These are phyloP conservation scores for Diphyllodes magnificus DNA, from an alignment of 2,113 vertebrate genomes.

Conservation along the genomic window DNA sequence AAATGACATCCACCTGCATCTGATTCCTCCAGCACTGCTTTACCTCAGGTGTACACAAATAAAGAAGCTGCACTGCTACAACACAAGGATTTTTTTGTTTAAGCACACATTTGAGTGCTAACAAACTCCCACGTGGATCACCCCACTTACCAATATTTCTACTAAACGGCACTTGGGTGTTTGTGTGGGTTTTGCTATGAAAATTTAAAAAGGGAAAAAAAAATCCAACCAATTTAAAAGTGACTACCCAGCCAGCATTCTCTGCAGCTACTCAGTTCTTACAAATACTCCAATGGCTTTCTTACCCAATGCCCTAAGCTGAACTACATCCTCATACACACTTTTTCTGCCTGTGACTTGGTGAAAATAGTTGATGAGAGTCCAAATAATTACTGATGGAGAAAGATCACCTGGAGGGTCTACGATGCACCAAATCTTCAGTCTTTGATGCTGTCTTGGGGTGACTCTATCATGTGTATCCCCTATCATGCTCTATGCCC, in stretches of 20 bases:
- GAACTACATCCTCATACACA: background rate
- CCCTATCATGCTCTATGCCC: too few relatives aligned
- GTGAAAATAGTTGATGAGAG: background rate
- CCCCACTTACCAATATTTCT: background rate
- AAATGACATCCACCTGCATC: background rate
- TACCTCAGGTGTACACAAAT: background rate
- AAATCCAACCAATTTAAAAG: background rate
- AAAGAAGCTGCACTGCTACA: background rate
- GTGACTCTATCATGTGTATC: too few relatives aligned
- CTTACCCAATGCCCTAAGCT: background rate
- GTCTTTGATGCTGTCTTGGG: background rate
- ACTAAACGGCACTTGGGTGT: background rate
- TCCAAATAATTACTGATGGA: background rate
- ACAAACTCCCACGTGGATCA: background rate
- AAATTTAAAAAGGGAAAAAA: background rate
- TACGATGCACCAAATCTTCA: background rate
- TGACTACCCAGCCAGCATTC: background rate
- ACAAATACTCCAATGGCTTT: background rate
- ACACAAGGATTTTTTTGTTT: background rate
- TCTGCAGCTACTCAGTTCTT: background rate
- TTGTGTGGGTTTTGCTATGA: background rate
- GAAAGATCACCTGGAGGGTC: background rate
- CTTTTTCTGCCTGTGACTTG: background rate
- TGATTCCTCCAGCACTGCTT: background rate
- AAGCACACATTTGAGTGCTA: background rate